A percentile compares a stretch with the other conserved stretches of the same genome.
Evolutionary conservation across 2,113 vertebrate genomes (phyloP).

Genomic region (Mystacornis crossleyi): DNA sequence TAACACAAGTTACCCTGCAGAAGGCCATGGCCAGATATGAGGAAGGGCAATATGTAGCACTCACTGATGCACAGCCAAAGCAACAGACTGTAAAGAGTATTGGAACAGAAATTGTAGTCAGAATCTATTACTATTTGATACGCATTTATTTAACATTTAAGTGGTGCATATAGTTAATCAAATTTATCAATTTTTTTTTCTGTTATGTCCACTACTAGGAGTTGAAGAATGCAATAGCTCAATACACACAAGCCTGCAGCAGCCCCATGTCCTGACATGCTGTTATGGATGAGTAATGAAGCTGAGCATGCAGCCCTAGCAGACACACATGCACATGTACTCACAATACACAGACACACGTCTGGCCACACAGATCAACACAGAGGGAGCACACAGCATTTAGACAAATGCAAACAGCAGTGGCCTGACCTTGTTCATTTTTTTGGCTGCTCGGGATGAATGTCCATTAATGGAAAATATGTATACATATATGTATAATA

Average conservation of each 20-base stretch:
- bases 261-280: background rate
- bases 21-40: background rate
- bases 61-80: background rate
- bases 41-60: background rate
- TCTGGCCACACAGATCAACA: background rate
- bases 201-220: background rate
- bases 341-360: background rate
- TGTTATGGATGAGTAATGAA: background rate
- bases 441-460: background rate
- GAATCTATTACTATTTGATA: background rate
- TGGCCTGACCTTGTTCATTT: background rate
- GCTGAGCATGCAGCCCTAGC: background rate
- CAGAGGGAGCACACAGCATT: background rate
- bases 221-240: background rate
- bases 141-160: background rate
- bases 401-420: background rate
- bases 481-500: fast-evolving
- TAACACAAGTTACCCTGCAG: conserved; percentile 9
- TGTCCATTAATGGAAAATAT: background rate
- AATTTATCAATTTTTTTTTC: background rate
- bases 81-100: background rate
- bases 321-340: background rate
- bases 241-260: background rate
- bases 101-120: background rate
- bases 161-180: background rate